Conservation (phyloP, 2,888 invertebrate species). For the Plebejus argus region DNA sequence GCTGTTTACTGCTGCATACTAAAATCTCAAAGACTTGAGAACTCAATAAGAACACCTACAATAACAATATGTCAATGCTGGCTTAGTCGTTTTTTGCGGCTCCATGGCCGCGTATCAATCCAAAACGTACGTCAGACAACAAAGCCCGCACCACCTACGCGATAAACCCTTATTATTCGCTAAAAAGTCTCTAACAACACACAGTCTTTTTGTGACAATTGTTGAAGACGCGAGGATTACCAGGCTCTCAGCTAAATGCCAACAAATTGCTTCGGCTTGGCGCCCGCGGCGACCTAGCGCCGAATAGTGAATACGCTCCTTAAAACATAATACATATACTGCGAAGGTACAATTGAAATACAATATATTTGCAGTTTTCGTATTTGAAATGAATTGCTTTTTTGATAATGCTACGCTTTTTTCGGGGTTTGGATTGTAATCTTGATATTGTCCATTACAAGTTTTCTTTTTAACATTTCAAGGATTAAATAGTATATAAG, state of each 20-base stretch:
- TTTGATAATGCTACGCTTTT: not conserved
- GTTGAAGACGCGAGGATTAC: constrained; percentile 58
- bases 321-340: constrained; percentile 29
- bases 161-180: constrained; percentile 34
- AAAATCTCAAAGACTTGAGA: not conserved
- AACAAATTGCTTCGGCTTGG: constrained; percentile 70
- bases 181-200: constrained; percentile 44
- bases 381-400: not conserved
- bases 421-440: not conserved
- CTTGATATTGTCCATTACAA: not conserved
- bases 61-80: constrained; percentile 15
- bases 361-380: not conserved
- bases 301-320: constrained; percentile 45
- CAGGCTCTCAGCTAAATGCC: constrained; percentile 58
- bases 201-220: constrained; percentile 58
- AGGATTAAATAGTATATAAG: no score
- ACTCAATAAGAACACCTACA: not conserved
- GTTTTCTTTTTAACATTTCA: no score
- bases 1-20: not conserved
- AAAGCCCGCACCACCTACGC: constrained; percentile 32
- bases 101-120: not conserved
- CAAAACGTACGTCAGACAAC: constrained; percentile 14
- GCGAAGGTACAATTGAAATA: constrained; percentile 15
- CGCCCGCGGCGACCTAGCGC: constrained; percentile 65
- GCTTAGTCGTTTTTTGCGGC: not conserved